Percentiles rank a stretch among this genome's conserved stretches.
Conservation (phyloP, 2,113 vertebrate genomes). For the Hylia prasina region DNA sequence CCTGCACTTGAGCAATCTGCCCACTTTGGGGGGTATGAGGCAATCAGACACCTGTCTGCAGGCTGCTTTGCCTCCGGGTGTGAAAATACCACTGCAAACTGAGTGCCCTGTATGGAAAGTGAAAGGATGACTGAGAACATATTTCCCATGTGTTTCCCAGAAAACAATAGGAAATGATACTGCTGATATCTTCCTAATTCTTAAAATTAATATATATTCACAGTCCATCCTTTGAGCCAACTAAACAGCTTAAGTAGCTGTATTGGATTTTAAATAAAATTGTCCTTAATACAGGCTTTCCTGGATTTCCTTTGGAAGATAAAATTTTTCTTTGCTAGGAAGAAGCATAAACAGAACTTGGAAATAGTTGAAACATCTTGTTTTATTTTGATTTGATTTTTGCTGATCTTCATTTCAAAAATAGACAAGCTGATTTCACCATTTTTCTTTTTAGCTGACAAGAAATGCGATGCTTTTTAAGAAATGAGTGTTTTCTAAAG, state of each 20-base stretch:
- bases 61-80: background rate
- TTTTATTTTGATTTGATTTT: conserved; percentile 38
- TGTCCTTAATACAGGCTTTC: background rate
- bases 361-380: background rate
- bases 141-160: background rate
- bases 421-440: conserved; percentile 46
- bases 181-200: background rate
- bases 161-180: background rate
- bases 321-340: background rate
- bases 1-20: background rate
- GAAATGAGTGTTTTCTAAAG: background rate
- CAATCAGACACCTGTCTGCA: background rate
- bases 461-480: background rate
- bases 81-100: background rate
- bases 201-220: background rate
- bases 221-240: background rate
- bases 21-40: background rate
- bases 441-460: conserved; percentile 38
- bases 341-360: background rate
- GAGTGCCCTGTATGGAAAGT: background rate
- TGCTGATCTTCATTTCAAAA: conserved; percentile 26
- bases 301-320: background rate
- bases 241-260: background rate
- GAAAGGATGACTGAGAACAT: rapidly evolving
- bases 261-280: background rate